phyloP scores from a whole-genome alignment of 2,113 vertebrate species.

The Struthio camelus region DNA sequence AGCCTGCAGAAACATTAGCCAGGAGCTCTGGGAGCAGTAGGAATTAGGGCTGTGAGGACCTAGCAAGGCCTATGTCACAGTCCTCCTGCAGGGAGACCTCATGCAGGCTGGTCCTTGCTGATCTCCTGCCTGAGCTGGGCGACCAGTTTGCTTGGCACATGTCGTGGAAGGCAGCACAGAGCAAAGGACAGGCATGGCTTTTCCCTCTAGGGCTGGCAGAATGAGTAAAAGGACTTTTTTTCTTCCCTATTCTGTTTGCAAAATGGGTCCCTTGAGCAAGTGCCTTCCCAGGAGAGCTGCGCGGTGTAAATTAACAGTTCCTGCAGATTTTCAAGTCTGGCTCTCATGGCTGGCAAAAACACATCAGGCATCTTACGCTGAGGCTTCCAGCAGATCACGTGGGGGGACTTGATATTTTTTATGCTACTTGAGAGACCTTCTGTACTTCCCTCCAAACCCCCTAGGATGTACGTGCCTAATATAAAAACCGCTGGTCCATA shows the following conservation, averaged over 20 bases:
- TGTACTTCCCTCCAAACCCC: background rate
- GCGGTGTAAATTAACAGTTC: background rate
- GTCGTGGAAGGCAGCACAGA: background rate
- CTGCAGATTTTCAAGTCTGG: rapidly evolving
- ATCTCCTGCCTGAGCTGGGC: background rate
- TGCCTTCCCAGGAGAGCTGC: background rate
- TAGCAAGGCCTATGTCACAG: background rate
- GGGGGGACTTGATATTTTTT: no score
- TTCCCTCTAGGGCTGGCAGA: background rate
- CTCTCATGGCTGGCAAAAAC: background rate
- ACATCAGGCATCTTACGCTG: background rate
- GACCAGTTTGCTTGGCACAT: background rate
- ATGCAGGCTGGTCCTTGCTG: background rate
- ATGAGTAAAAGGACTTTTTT: background rate
- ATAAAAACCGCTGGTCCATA: background rate
- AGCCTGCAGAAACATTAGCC: background rate
- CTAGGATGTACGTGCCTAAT: background rate
- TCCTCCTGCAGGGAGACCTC: background rate
- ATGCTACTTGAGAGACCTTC: background rate
- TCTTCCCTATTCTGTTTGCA: background rate
- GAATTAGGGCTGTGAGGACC: background rate
- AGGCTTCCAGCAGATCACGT: background rate
- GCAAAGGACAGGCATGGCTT: background rate
- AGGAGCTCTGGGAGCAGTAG: background rate
- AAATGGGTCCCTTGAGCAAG: background rate